A percentile compares a stretch with the other conserved stretches of the same genome.
phyloP scores from a whole-genome alignment of 2,888 invertebrate species.

The Patella pellucida region DNA sequence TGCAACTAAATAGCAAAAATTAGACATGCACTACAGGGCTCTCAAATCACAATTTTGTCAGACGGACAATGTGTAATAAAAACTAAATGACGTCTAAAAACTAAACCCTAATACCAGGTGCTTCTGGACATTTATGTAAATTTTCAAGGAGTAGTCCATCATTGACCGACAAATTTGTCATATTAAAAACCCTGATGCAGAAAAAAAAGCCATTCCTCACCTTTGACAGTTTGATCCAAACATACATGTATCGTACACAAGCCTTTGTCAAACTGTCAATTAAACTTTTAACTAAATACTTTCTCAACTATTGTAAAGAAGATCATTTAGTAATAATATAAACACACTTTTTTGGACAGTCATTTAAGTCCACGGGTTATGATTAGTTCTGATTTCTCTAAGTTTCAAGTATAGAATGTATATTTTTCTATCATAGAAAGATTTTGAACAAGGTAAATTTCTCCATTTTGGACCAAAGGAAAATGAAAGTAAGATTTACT shows the following conservation, averaged over 20 bases:
- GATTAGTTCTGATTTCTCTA: too few species aligned
- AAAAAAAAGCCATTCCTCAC: background rate
- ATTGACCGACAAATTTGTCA: background rate
- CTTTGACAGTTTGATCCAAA: background rate
- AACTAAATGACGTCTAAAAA: background rate
- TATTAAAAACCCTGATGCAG: background rate
- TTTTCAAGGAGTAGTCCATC: background rate
- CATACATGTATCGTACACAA: background rate
- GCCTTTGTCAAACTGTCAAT: background rate
- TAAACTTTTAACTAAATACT: background rate
- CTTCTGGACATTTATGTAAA: background rate
- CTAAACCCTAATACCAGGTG: slow-evolving; percentile 2
- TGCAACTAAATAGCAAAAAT: slow-evolving; percentile 22
- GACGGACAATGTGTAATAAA: too few species aligned
- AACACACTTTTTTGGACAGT: too few species aligned
- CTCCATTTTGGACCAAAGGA: too few species aligned
- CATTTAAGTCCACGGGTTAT: too few species aligned
- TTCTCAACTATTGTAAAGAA: background rate
- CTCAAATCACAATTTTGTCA: background rate
- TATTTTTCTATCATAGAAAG: too few species aligned
- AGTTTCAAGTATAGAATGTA: too few species aligned
- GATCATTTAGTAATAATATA: too few species aligned
- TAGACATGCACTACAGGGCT: slow-evolving; percentile 17
- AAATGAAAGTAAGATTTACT: too few species aligned
- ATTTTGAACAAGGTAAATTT: too few species aligned